Evolutionary conservation across 1,140 invertebrate species (phyloP).

Genomic region (Platorchestia sp.): DNA sequence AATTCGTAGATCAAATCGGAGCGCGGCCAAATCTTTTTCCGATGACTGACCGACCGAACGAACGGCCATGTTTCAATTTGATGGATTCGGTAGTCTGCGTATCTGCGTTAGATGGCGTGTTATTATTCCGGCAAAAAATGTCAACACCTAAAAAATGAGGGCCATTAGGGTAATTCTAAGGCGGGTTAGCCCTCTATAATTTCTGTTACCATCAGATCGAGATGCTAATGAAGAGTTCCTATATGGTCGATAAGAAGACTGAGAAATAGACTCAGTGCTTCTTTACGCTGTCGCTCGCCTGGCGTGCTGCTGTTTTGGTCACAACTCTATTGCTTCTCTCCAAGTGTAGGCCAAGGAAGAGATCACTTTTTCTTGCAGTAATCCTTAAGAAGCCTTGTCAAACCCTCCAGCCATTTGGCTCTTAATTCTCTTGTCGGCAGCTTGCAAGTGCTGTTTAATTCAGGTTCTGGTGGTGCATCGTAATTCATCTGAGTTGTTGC

Average conservation of each 20-base stretch:
- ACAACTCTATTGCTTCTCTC: background rate
- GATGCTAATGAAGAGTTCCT: background rate
- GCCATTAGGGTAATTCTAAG: background rate
- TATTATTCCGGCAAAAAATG: background rate
- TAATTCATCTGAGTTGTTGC: no score
- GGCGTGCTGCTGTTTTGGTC: background rate
- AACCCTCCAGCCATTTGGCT: background rate
- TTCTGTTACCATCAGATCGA: constrained; percentile 7
- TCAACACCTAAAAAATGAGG: background rate
- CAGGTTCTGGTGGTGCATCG: no score
- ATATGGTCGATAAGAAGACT: background rate
- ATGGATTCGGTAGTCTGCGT: background rate
- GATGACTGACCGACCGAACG: background rate
- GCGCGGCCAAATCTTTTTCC: background rate
- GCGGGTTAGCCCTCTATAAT: background rate
- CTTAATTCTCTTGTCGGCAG: background rate
- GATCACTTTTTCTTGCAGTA: background rate
- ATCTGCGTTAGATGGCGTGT: background rate
- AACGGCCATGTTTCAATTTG: background rate
- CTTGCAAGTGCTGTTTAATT: background rate
- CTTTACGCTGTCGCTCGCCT: background rate
- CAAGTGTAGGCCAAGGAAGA: background rate
- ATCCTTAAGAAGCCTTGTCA: background rate
- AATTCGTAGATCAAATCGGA: background rate
- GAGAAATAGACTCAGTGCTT: background rate